phyloP scores from a whole-genome alignment of 2,888 invertebrate genomes.

The Neoscelio sp. region DNA sequence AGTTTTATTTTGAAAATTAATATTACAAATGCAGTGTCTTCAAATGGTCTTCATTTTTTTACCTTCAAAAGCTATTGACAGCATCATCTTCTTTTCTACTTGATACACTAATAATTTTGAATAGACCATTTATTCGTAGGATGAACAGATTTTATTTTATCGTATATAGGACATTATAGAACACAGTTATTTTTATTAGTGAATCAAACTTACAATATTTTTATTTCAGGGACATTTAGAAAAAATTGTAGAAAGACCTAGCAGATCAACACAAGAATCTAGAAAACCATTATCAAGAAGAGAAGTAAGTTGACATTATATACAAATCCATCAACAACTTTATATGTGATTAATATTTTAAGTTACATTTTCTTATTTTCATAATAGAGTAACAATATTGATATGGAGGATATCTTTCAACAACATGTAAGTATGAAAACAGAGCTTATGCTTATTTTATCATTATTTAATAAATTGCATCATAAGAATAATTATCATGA shows the following conservation, averaged over 20 bases:
- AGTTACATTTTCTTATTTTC: slow-evolving; percentile 45
- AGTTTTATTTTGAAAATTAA: too few species aligned
- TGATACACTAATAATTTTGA: too few species aligned
- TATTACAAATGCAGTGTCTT: too few species aligned
- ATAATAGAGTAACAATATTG: slow-evolving; percentile 86
- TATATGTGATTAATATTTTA: neutral
- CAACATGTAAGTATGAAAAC: slow-evolving; percentile 83
- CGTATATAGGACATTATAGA: neutral
- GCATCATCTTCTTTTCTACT: too few species aligned
- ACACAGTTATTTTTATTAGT: neutral
- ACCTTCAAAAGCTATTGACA: too few species aligned
- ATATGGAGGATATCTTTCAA: slow-evolving; percentile 87
- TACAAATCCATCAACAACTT: neutral
- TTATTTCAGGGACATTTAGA: slow-evolving; percentile 91
- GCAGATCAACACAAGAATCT: slow-evolving; percentile 84
- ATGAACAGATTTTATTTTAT: too few species aligned
- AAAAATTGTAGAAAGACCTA: slow-evolving; percentile 93
- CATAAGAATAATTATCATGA: too few species aligned
- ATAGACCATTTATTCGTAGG: too few species aligned
- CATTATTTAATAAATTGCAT: too few species aligned
- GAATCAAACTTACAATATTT: neutral
- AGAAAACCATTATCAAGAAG: slow-evolving; percentile 84
- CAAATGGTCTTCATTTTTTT: too few species aligned
- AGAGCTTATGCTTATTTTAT: neutral
- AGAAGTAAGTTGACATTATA: slow-evolving; percentile 82